A percentile compares a stretch with the other conserved stretches of the same genome.
Conservation (phyloP, 2,113 vertebrate species). For the Pelecanus crispus region DNA sequence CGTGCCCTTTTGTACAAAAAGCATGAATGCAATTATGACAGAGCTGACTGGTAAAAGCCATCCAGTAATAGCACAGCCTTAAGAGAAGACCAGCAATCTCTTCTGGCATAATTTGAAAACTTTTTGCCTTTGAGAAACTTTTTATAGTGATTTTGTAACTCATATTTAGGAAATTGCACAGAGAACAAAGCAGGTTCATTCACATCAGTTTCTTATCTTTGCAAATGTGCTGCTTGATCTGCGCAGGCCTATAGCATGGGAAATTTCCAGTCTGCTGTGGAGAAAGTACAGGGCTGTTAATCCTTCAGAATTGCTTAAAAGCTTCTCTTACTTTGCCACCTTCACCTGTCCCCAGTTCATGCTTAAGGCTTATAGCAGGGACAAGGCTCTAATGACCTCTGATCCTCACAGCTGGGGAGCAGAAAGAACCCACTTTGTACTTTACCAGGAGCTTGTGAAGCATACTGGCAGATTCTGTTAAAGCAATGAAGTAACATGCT, state of each 20-base stretch:
- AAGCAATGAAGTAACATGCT: not conserved
- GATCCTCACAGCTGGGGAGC: not conserved
- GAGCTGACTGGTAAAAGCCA: not conserved
- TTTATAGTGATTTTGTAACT: not conserved
- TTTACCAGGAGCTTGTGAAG: not conserved
- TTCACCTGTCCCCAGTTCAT: not conserved
- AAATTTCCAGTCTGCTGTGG: not conserved
- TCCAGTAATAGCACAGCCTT: not conserved
- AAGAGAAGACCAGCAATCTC: not conserved
- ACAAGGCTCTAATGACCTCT: not conserved
- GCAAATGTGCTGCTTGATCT: not conserved
- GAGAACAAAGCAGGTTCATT: not conserved
- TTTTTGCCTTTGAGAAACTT: conserved; percentile 10
- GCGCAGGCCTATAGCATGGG: not conserved
- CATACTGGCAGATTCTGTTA: not conserved
- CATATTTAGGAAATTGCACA: not conserved
- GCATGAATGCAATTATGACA: not conserved
- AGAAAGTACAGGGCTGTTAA: not conserved
- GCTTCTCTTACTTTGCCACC: not conserved
- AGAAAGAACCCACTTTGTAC: not conserved
- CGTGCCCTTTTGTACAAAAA: conserved; percentile 3
- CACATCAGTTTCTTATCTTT: not conserved
- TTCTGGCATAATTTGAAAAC: not conserved
- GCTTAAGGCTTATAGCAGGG: not conserved
- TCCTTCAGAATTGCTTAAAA: not conserved